Base-by-base conservation (phyloP, 2,113 vertebrate species). In the Hystrix cristata region DNA sequence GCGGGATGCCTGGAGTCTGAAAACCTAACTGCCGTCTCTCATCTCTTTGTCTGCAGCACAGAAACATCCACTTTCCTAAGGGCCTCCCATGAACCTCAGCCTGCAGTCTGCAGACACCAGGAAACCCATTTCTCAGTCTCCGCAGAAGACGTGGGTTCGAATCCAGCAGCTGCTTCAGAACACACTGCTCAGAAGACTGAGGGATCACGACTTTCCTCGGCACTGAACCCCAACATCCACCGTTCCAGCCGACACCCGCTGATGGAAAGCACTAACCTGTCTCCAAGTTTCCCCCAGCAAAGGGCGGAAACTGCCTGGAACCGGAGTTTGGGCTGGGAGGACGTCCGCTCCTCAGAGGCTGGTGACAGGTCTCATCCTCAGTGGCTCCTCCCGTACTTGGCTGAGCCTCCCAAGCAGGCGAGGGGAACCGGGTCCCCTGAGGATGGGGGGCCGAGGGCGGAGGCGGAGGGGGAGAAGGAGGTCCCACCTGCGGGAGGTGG, bases 401-500 rank as follows among this genome's bases (percentile, higher is more conserved):
- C 62, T 43, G 97, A 92, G 87, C 93, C 96, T 95, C 97, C 97
- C 95, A 79, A 69, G 91, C 60, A 23, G 94, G 76, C 62, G 84
- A 46, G 90, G 96, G 72, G 79, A 82, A 64, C 90, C 29, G 93
- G 69, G 96, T 46, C 87, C 0, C n/a, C 51, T 8, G 72, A 96
- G 96, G 96, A 95, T 87, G 76, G 53, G 57, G 55, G 69, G 87
- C 80, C n/a, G 60, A 38, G 87, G 93, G 71, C 64, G 94, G 82
- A 83, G 95, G 90, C 88, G 95, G 78, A 83, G 91, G 92, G 29
- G 93, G 91, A 55, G 94, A 97, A 34, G 89, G 80, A 46, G 96
- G 98, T 29, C 98, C 98, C 34, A 98, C 97, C 95, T 98, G 97
- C 79, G 98, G 97, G 71, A 98, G 97, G 80, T 97, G 97, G 96